phyloP scores from a whole-genome alignment of 1,140 invertebrate genomes.

The Drosophila leontia region DNA sequence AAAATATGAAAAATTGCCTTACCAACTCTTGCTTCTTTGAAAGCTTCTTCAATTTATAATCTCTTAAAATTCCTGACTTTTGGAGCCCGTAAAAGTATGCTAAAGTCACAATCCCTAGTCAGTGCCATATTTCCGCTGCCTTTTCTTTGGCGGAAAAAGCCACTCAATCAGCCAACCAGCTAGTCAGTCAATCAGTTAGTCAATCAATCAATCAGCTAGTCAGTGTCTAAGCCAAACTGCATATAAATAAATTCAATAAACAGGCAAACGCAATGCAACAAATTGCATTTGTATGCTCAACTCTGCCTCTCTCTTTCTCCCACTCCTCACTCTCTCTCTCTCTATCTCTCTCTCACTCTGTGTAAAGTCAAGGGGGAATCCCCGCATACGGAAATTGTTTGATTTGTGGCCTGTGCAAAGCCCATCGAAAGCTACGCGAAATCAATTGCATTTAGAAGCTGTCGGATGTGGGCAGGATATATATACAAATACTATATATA shows the following conservation, averaged over 20 bases:
- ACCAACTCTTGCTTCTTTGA: not conserved
- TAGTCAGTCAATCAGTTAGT: conserved; percentile 24
- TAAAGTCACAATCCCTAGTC: conserved; percentile 12
- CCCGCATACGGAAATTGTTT: conserved; percentile 61
- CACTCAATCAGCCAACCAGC: conserved; percentile 40
- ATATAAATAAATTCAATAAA: conserved; percentile 81
- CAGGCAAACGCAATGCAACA: conserved; percentile 62
- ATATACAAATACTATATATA: not conserved
- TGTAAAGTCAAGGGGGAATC: not conserved
- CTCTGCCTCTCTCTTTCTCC: not conserved
- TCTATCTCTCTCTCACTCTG: not conserved
- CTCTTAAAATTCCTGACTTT: not conserved
- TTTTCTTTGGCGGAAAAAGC: conserved; percentile 17
- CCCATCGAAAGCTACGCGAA: conserved; percentile 24
- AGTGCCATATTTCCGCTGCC: conserved; percentile 11
- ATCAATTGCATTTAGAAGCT: conserved; percentile 42
- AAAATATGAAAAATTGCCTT: not conserved
- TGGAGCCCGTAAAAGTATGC: conserved; percentile 34
- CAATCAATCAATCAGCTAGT: conserved; percentile 68
- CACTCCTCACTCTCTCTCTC: not conserved
- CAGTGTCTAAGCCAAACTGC: conserved; percentile 59
- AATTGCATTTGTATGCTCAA: conserved; percentile 63
- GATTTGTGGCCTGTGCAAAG: conserved; percentile 59
- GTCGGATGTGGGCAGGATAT: not conserved
- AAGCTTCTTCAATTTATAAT: not conserved